Conservation (phyloP, 2,888 invertebrate species). For the Monopis laevigella region DNA sequence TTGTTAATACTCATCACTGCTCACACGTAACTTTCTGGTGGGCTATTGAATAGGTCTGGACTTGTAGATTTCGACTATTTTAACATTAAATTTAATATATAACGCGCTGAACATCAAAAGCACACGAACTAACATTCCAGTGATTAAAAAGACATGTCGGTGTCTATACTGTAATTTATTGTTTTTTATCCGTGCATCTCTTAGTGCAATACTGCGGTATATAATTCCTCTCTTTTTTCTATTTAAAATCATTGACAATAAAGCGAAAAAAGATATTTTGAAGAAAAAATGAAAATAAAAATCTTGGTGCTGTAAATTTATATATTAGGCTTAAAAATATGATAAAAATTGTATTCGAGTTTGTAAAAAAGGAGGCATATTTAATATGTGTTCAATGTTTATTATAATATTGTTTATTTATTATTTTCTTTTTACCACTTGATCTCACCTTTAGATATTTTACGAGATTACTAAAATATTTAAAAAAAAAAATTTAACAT, state of each 20-base stretch:
- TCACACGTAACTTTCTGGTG: no score
- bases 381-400: conserved; percentile 61
- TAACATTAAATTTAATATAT: no score
- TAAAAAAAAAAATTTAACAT: conserved; percentile 55
- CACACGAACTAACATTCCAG: no score
- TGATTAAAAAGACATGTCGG: background rate
- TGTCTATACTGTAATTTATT: background rate
- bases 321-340: conserved; percentile 66
- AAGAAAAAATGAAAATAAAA: conserved; percentile 48
- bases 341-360: conserved; percentile 55
- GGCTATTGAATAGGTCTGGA: no score
- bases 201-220: conserved; percentile 60
- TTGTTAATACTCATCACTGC: no score
- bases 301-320: conserved; percentile 68
- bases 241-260: conserved; percentile 64
- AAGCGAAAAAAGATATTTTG: conserved; percentile 64
- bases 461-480: conserved; percentile 63
- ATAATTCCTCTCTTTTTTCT: conserved; percentile 58
- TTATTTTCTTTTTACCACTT: conserved; percentile 55
- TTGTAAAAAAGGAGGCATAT: conserved; percentile 63
- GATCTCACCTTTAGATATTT: conserved; percentile 66
- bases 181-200: conserved; percentile 25
- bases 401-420: conserved; percentile 57
- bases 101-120: no score
- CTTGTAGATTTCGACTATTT: no score